These are phyloP conservation scores for Ornithoptera priamus DNA, from an alignment of 2,888 invertebrate genomes.

Conservation along the genomic window DNA sequence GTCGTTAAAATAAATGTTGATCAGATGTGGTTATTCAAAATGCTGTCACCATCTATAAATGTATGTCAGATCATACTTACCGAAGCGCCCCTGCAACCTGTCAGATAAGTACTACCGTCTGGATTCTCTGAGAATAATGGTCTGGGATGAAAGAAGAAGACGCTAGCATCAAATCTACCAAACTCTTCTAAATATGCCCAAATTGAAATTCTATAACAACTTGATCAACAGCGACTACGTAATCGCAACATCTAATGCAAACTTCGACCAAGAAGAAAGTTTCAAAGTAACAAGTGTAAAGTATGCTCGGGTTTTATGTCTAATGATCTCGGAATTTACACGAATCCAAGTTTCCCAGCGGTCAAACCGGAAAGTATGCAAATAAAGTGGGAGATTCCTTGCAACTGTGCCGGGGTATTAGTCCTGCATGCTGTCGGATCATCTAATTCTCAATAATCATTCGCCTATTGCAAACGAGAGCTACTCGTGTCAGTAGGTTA, in stretches of 20 bases:
- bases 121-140: constrained; percentile 61
- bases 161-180: constrained; percentile 76
- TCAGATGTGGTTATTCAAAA: constrained; percentile 12
- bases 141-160: constrained; percentile 66
- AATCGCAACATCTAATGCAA: constrained; percentile 76
- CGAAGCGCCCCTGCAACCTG: constrained; percentile 28
- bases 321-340: constrained; percentile 75
- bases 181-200: constrained; percentile 70
- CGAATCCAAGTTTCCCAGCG: constrained; percentile 66
- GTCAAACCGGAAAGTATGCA: constrained; percentile 47
- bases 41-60: constrained; percentile 5
- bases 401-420: constrained; percentile 49
- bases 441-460: constrained; percentile 57
- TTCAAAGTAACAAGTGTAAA: constrained; percentile 69
- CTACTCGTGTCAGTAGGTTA: constrained; percentile 36
- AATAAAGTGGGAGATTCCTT: constrained; percentile 45
- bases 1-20: constrained; percentile 4
- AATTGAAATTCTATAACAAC: constrained; percentile 72
- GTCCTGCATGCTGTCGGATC: constrained; percentile 65
- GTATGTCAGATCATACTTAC: constrained; percentile 18
- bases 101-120: constrained; percentile 35
- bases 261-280: constrained; percentile 73
- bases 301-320: constrained; percentile 71
- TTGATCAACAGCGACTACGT: constrained; percentile 74
- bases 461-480: constrained; percentile 47